Evolutionary conservation across 2,113 vertebrate genomes (phyloP), one percentile per base, ranked within the genome.

Genomic region (Cettia cetti): DNA sequence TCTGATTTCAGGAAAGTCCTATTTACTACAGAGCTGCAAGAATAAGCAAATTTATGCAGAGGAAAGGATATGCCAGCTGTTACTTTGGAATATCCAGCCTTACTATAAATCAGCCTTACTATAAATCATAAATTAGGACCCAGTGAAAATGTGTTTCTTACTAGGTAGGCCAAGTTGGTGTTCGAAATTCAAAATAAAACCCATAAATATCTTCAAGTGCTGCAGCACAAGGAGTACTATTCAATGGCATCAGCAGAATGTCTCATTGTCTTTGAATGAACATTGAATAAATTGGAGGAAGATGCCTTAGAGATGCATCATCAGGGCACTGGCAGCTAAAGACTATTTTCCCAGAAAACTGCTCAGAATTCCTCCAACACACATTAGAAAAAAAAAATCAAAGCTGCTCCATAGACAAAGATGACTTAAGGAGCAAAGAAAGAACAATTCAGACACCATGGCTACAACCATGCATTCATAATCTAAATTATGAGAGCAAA

Each of bases 331-430:
- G 94, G 79, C 84, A 94, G 63, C 80, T 65, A 42, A 87, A 68
- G 77, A 49, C 26, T 60, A 0, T 40, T 93, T 96, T 94, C 86
- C 93, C 78, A 90, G 94, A 94, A 96, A 95, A 91, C 40, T 60
- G 20, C 68, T 91, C 84, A 72, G 66, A 90, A 93, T 89, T 92
- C 91, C 85, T 83, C 72, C 84, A 86, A 82, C 72, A 56, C 52
- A 92, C 12, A 23, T 47, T 23, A 60, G 22, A 18, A 52, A 47
- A 47, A 47, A 47, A 60, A 57, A 80, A 24, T n/a, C 75, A 70
- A 89, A 96, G 77, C 76, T 96, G 85, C 88, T 56, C 81, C 56
- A 61, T 5, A 88, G 45, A 45, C 42, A 64, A 75, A 60, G 90
- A 63, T 61, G 80, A 86, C 76, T 87, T 54, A 42, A 76, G 63